A percentile compares a stretch with the other conserved stretches of the same genome.
phyloP scores from a whole-genome alignment of 1,140 invertebrate genomes.

The Ostrea denselamellosa region DNA sequence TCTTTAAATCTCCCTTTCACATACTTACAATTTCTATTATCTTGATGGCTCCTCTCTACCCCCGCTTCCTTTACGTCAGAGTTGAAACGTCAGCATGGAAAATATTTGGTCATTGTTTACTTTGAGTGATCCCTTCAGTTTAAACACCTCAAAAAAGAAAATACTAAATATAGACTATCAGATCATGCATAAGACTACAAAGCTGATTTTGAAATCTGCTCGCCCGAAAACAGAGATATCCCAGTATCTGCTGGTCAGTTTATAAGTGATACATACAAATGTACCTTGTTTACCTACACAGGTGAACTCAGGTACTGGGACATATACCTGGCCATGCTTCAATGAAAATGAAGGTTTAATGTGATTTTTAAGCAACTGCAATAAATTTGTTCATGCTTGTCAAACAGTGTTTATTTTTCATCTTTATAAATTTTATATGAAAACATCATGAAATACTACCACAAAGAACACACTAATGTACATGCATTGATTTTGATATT shows the following conservation, averaged over 20 bases:
- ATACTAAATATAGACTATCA: constrained; percentile 12
- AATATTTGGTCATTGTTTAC: constrained; percentile 3
- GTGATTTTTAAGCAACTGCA: background rate
- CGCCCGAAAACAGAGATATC: background rate
- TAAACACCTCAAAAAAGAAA: constrained; percentile 37
- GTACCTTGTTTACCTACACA: background rate
- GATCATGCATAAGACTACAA: background rate
- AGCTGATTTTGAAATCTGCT: background rate
- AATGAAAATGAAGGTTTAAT: background rate
- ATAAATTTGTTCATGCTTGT: background rate
- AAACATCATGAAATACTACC: background rate
- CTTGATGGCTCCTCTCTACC: background rate
- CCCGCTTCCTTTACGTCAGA: constrained; percentile 36
- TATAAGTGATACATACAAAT: background rate
- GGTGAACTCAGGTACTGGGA: background rate
- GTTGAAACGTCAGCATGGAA: background rate
- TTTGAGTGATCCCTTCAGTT: background rate
- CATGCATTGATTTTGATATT: too few relatives aligned
- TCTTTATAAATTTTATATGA: background rate
- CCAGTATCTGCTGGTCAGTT: background rate
- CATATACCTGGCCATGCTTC: background rate
- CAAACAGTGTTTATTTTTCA: background rate
- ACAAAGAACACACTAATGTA: too few relatives aligned
- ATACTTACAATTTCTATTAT: constrained; percentile 26
- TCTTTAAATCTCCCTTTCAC: background rate